phyloP scores from a whole-genome alignment of 2,797 vertebrate species.

The Mus caroli region DNA sequence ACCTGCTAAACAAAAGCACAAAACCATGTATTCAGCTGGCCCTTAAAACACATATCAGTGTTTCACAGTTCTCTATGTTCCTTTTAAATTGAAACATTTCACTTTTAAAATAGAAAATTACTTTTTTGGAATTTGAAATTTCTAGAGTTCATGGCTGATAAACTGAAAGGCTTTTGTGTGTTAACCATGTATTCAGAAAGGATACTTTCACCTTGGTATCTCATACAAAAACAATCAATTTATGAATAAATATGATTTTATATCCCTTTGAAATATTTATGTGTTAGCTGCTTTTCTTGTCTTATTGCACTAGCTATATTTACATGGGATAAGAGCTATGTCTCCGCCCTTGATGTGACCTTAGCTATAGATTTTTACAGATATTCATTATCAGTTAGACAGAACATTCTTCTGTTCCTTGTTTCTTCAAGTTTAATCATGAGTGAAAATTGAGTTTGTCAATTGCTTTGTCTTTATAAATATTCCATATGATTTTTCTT shows the following conservation, averaged over 20 bases:
- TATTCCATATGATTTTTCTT: not conserved
- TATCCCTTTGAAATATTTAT: not conserved
- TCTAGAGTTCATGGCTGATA: not conserved
- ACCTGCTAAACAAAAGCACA: not conserved
- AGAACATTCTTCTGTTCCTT: not conserved
- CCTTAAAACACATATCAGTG: not conserved
- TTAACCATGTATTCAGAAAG: not conserved
- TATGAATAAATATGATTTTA: not conserved
- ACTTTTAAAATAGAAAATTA: not conserved
- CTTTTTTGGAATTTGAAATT: constrained; percentile 36
- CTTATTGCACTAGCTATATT: not conserved
- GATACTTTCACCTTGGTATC: not conserved
- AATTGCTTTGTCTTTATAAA: not conserved
- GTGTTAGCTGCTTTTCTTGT: constrained; percentile 1
- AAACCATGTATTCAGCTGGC: not conserved
- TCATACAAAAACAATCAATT: not conserved
- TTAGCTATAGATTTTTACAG: not conserved
- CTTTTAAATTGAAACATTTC: constrained; percentile 12
- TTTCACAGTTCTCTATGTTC: constrained; percentile 13
- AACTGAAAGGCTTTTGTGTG: not conserved
- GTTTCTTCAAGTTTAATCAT: not conserved
- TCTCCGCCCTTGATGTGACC: not conserved
- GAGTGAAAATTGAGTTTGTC: not conserved
- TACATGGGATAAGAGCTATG: not conserved
- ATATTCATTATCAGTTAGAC: not conserved